A percentile compares a stretch with the other conserved stretches of the same genome.
phyloP scores from a whole-genome alignment of 92 coral and sea anemone genomes.

The Siderastrea siderea region DNA sequence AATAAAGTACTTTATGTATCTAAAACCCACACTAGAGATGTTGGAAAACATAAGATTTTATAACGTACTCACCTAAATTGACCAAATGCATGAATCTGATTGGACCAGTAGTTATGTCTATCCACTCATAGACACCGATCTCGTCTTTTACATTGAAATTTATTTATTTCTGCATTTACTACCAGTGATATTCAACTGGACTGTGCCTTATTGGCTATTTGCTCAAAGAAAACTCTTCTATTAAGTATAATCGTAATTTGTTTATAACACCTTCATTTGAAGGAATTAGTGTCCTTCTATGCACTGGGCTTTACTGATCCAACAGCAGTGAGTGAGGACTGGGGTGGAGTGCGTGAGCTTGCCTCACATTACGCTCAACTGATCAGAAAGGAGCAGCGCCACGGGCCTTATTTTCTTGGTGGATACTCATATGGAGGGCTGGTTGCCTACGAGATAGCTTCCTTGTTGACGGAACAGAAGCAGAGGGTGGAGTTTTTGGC shows the following conservation, averaged over 20 bases:
- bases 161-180: too few species aligned
- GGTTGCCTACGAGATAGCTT: constrained; percentile 64
- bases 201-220: too few species aligned
- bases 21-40: neutral
- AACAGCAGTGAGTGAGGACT: constrained; percentile 52
- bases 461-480: constrained; percentile 33
- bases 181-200: too few species aligned
- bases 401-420: constrained; percentile 88
- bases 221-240: too few species aligned
- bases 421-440: constrained; percentile 79
- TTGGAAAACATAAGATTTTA: neutral
- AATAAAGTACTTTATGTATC: neutral
- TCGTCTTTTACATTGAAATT: too few species aligned
- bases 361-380: constrained; percentile 72
- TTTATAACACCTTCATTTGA: neutral
- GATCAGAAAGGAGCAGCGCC: constrained; percentile 62
- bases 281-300: constrained; percentile 70
- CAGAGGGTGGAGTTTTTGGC: constrained; percentile 50
- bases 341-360: constrained; percentile 74
- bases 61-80: too few species aligned
- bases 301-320: constrained; percentile 81
- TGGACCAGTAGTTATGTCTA: too few species aligned
- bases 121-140: too few species aligned
- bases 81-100: too few species aligned
- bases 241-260: too few species aligned